These are phyloP conservation scores for Clostera curtula DNA, from an alignment of 2,888 invertebrate genomes.

Conservation along the genomic window DNA sequence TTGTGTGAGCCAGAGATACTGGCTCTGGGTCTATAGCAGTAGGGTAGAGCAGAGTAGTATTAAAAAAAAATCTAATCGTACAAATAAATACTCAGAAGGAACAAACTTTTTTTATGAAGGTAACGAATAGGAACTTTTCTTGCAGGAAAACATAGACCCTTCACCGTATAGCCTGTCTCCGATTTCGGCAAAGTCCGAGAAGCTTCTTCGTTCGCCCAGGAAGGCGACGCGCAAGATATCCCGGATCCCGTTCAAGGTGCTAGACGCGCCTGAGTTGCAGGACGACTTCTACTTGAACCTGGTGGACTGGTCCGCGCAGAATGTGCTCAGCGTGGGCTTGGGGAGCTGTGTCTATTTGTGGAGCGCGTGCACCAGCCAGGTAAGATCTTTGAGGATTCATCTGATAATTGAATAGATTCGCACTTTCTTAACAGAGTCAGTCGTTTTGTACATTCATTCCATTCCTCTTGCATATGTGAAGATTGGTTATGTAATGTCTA, in stretches of 20 bases:
- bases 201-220: constrained; percentile 93
- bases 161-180: constrained; percentile 96
- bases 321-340: constrained; percentile 97
- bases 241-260: constrained; percentile 97
- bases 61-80: no score
- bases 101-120: not conserved
- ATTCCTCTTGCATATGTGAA: no score
- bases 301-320: constrained; percentile 99
- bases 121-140: constrained; percentile 25
- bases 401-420: no score
- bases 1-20: no score
- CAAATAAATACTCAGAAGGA: no score
- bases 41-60: no score
- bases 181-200: constrained; percentile 95
- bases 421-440: no score
- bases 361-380: constrained; percentile 99
- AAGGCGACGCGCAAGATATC: constrained; percentile 99
- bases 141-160: constrained; percentile 85
- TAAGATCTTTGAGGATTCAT: no score
- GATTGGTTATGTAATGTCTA: no score
- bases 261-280: constrained; percentile 97
- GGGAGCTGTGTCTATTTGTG: constrained; percentile 98
- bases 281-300: constrained; percentile 99
- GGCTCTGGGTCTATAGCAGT: no score
- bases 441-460: no score